Percentiles rank a stretch among this genome's conserved stretches.
Conservation (phyloP, 2,888 invertebrate species). For the Coremacera marginata region DNA sequence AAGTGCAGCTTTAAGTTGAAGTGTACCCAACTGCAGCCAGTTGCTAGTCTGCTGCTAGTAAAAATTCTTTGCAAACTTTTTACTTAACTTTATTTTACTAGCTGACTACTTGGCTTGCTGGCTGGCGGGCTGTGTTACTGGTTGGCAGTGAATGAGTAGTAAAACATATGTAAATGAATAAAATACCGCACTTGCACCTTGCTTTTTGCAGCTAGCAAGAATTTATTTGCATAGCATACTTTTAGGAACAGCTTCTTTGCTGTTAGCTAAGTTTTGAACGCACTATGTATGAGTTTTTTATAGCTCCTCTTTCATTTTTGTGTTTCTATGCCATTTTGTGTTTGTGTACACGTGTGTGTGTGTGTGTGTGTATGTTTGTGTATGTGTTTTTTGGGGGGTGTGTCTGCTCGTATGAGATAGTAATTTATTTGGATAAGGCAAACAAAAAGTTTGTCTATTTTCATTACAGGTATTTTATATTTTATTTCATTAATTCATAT, state of each 20-base stretch:
- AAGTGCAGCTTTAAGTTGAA: background rate
- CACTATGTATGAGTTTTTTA: background rate
- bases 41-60: background rate
- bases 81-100: conserved; percentile 19
- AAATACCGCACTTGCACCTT: conserved; percentile 29
- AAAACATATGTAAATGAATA: conserved; percentile 17
- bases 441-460: conserved; percentile 24
- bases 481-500: background rate
- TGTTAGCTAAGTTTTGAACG: background rate
- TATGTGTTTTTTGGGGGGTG: background rate
- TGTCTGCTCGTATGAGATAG: background rate
- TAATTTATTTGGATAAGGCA: conserved; percentile 4
- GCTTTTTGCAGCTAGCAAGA: conserved; percentile 2
- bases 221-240: conserved; percentile 33
- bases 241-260: background rate
- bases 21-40: background rate
- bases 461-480: conserved; percentile 12
- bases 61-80: conserved; percentile 25
- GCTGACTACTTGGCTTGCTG: background rate
- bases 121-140: background rate
- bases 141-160: background rate
- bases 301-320: background rate
- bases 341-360: background rate
- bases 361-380: background rate
- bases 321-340: background rate